These are phyloP conservation scores for Meteorus sp. DNA, from an alignment of 1,140 invertebrate species.

Conservation along the genomic window DNA sequence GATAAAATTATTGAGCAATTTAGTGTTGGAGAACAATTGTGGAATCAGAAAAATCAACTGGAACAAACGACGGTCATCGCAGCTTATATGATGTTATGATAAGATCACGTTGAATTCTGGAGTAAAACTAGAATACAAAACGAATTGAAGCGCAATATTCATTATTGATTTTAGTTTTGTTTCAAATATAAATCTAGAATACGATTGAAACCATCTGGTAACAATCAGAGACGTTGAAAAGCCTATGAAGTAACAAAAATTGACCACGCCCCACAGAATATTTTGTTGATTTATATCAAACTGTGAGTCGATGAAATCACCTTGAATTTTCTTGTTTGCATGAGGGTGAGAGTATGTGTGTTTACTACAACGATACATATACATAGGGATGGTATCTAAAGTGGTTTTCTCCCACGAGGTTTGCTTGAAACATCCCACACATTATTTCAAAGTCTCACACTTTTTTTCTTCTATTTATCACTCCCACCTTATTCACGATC, in stretches of 20 bases:
- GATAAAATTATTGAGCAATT: too few relatives aligned
- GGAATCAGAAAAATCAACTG: too few relatives aligned
- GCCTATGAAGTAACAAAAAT: background rate
- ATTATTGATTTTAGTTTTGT: too few relatives aligned
- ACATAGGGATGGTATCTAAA: constrained; percentile 9
- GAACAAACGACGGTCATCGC: too few relatives aligned
- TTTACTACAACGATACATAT: background rate
- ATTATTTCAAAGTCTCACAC: background rate
- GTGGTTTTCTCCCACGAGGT: constrained; percentile 5
- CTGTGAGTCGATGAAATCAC: background rate
- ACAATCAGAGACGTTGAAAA: background rate
- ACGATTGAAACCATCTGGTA: background rate
- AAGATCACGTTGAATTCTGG: too few relatives aligned
- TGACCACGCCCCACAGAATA: background rate
- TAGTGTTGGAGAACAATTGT: too few relatives aligned
- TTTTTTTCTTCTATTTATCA: constrained; percentile 3
- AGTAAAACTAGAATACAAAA: too few relatives aligned
- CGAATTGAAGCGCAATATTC: too few relatives aligned
- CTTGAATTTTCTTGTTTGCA: background rate
- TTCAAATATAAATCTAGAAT: background rate
- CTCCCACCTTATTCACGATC: background rate
- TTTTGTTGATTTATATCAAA: background rate
- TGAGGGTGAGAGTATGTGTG: background rate
- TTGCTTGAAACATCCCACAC: constrained; percentile 1
- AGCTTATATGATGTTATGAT: too few relatives aligned